Percentiles rank a stretch among this genome's conserved stretches.
Conservation (phyloP, 2,888 invertebrate genomes). For the Drosophila multiciliata region DNA sequence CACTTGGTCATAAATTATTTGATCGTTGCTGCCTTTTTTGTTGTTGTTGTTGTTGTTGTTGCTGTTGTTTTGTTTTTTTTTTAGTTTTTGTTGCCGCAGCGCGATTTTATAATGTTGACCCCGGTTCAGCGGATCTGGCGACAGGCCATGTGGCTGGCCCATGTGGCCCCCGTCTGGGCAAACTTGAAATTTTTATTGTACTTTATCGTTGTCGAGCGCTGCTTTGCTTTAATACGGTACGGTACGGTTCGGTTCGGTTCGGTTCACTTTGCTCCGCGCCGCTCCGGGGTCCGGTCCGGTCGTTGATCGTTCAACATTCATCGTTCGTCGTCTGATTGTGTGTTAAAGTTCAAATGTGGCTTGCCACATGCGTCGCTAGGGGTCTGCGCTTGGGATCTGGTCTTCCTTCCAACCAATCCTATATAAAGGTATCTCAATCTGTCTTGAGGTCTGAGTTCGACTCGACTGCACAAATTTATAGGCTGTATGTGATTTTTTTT, state of each 20-base stretch:
- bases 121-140: constrained; percentile 71
- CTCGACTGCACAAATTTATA: constrained; percentile 51
- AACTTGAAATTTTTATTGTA: constrained; percentile 76
- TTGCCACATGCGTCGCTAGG: constrained; percentile 63
- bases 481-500: constrained; percentile 42
- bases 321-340: constrained; percentile 49
- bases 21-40: constrained; percentile 65
- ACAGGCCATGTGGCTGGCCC: constrained; percentile 51
- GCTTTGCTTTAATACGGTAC: constrained; percentile 4
- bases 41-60: neutral
- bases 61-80: constrained; percentile 4
- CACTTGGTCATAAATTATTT: constrained; percentile 79
- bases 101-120: constrained; percentile 79
- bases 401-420: constrained; percentile 43
- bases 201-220: constrained; percentile 43
- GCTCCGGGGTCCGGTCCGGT: neutral
- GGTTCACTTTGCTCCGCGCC: neutral
- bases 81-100: constrained; percentile 27
- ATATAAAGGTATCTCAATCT: constrained; percentile 76
- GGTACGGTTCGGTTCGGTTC: neutral
- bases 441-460: constrained; percentile 48
- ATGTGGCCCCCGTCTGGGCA: constrained; percentile 44
- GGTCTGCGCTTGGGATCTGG: constrained; percentile 4
- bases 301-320: constrained; percentile 50
- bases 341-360: constrained; percentile 78